Evolutionary conservation across 2,113 vertebrate species (phyloP).

Genomic region (Pseudois nayaur): DNA sequence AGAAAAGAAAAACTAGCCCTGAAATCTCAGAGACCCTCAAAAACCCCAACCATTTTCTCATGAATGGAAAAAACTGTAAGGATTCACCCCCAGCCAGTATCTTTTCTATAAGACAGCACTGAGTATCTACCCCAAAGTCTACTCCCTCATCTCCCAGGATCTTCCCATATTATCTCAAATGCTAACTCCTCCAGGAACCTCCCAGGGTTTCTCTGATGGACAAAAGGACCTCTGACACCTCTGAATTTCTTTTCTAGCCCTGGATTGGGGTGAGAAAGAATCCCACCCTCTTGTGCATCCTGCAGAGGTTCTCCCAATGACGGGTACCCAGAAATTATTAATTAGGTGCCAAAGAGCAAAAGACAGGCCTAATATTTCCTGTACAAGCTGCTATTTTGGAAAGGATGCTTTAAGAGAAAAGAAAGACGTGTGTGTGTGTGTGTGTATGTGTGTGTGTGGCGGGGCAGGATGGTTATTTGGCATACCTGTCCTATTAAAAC

Average conservation of each 20-base stretch:
- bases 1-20: background rate
- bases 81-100: too few relatives aligned
- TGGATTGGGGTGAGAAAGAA: background rate
- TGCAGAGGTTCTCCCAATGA: background rate
- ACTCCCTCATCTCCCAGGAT: too few relatives aligned
- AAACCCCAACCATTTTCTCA: rapidly evolving
- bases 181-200: background rate
- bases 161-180: background rate
- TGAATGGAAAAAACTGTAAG: background rate
- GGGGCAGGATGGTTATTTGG: rapidly evolving
- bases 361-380: background rate
- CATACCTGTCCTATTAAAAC: background rate
- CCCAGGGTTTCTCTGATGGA: background rate
- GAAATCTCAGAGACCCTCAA: background rate
- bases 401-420: background rate
- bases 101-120: background rate
- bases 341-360: background rate
- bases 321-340: background rate
- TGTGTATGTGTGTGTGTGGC: background rate
- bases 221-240: background rate
- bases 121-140: background rate
- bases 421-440: background rate
- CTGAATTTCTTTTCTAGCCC: background rate
- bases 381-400: background rate
- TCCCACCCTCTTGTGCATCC: background rate